Conservation (phyloP, 2,113 vertebrate species). For the Tringa solitaria region DNA sequence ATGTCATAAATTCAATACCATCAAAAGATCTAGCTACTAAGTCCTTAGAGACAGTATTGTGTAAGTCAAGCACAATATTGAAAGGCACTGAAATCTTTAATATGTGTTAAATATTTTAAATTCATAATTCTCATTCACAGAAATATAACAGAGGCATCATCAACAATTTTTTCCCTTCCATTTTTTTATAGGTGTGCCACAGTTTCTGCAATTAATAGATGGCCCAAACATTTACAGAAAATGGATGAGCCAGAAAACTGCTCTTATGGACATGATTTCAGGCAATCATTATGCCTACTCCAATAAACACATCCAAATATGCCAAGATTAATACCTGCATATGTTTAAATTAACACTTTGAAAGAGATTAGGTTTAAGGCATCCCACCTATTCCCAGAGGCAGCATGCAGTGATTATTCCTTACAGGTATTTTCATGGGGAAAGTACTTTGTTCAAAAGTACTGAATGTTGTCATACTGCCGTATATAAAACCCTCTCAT, state of each 20-base stretch:
- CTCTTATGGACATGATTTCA: not conserved
- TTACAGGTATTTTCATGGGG: not conserved
- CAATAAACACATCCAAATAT: not conserved
- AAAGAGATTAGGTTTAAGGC: not conserved
- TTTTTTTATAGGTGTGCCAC: not conserved
- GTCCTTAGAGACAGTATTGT: not conserved
- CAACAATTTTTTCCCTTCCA: not conserved
- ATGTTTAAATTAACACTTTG: not conserved
- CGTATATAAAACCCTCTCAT: not conserved
- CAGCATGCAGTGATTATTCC: not conserved
- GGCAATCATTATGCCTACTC: not conserved
- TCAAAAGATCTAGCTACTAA: conserved; percentile 3
- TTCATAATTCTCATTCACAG: not conserved
- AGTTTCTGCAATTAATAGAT: not conserved
- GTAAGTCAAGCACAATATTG: conserved; percentile 9
- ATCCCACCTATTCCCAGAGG: not conserved
- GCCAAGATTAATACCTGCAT: not conserved
- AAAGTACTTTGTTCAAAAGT: conserved; percentile 19
- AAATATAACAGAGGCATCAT: not conserved
- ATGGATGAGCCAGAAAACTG: not conserved
- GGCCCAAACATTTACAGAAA: not conserved
- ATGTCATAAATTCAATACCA: conserved; percentile 38
- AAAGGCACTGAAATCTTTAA: not conserved
- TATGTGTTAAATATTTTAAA: conserved; percentile 20
- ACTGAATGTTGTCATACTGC: not conserved